Evolutionary conservation across 2,888 invertebrate genomes (phyloP).

Genomic region (Mermis nigrescens): DNA sequence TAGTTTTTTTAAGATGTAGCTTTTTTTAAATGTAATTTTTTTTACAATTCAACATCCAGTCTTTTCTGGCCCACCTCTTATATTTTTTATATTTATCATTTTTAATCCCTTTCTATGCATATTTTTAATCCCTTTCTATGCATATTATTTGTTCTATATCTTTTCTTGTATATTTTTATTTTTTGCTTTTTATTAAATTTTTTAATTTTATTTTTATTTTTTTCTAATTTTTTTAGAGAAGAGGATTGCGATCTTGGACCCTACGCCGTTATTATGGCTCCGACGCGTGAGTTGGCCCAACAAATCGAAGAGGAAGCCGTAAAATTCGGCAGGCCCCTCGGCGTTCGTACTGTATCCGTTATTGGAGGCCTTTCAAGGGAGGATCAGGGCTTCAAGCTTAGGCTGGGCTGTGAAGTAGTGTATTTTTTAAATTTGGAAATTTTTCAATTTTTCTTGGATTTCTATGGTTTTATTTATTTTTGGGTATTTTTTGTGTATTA

Average conservation of each 20-base stretch:
- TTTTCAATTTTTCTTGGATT: background rate
- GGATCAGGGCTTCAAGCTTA: slow-evolving; percentile 86
- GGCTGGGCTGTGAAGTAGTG: slow-evolving; percentile 75
- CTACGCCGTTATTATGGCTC: slow-evolving; percentile 93
- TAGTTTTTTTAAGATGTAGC: too few species aligned
- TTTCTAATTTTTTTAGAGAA: slow-evolving; percentile 13
- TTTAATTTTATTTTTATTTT: background rate
- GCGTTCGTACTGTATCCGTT: slow-evolving; percentile 83
- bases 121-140: background rate
- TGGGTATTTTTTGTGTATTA: background rate
- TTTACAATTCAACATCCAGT: background rate
- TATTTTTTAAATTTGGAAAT: background rate
- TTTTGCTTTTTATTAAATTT: background rate
- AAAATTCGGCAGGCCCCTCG: slow-evolving; percentile 81
- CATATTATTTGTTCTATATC: background rate
- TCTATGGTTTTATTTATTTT: background rate
- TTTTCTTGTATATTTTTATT: background rate
- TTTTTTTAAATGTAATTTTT: too few species aligned
- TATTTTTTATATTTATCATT: background rate
- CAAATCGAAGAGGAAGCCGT: slow-evolving; percentile 97
- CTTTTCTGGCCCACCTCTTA: background rate
- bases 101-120: background rate
- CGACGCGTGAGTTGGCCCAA: slow-evolving; percentile 95
- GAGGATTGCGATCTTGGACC: slow-evolving; percentile 52
- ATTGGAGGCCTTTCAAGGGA: slow-evolving; percentile 84